Percentiles rank a stretch among this genome's conserved stretches.
Evolutionary conservation across 2,113 vertebrate genomes (phyloP).

Genomic region (Bambusicola thoracicus): DNA sequence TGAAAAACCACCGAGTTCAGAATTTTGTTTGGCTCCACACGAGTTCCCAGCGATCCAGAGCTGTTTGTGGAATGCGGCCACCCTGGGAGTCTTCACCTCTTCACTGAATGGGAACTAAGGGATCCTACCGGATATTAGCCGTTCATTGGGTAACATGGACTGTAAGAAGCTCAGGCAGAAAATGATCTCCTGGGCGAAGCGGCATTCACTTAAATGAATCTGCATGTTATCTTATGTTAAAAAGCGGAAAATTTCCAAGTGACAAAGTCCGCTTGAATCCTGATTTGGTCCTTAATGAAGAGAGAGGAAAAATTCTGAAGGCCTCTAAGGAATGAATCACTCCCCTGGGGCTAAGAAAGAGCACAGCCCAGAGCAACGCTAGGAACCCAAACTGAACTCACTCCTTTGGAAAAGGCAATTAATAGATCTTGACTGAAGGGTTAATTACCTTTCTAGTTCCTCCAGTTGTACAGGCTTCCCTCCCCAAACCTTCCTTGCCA

Average conservation of each 20-base stretch:
- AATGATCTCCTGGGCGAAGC: background rate
- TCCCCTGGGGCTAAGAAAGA: background rate
- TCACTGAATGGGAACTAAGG: background rate
- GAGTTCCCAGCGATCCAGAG: slow-evolving; percentile 45
- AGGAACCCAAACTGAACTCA: background rate
- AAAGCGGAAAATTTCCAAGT: background rate
- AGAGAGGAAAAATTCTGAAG: background rate
- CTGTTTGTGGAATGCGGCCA: slow-evolving; percentile 42
- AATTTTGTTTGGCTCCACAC: slow-evolving; percentile 17
- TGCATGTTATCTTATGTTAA: background rate
- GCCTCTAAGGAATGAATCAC: background rate
- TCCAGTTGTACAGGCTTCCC: rapidly evolving
- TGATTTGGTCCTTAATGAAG: slow-evolving; percentile 2
- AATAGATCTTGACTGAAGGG: background rate
- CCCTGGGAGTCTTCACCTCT: background rate
- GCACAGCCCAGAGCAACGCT: background rate
- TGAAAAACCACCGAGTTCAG: slow-evolving; percentile 32
- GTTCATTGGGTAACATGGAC: background rate
- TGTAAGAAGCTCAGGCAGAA: background rate
- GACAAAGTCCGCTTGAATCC: background rate
- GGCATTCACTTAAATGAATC: background rate
- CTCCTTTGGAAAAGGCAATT: background rate
- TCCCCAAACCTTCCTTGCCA: background rate
- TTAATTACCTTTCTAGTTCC: background rate
- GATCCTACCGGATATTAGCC: background rate